Evolutionary conservation across 2,113 vertebrate genomes (phyloP), one percentile per base, ranked within the genome.

Genomic region (Vidua macroura): DNA sequence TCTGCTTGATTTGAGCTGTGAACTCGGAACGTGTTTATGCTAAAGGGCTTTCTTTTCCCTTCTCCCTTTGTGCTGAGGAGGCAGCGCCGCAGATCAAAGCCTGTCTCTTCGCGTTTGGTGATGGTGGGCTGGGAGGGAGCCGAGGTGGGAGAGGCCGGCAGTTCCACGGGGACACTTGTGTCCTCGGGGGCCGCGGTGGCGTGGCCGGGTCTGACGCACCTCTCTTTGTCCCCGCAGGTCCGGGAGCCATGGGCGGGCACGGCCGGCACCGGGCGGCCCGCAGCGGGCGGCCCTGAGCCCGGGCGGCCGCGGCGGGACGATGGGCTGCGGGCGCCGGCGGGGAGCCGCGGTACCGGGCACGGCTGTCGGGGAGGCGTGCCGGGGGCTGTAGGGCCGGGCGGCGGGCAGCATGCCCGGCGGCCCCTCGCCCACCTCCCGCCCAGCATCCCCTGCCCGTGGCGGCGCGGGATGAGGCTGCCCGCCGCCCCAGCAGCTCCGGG

Each of bases 1-100:
- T 96, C 94, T 91, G 94, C 94, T 83, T 92, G 95, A 67, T 87
- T 96, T 93, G 92, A 92, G 92, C 96, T 93, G 95, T 46, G 95
- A 95, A 90, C 95, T 95, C 30, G 78, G 37, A 88, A 78, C 59
- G 75, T 95, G 92, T 95, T 96, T 88, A 94, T 94, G 94, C 96
- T 90, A 77, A 88, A 92, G 96, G 96, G 94, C 93, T 87, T 96
- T 94, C 87, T 93, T 86, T 90, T 73, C 49, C 74, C 72, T 48
- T 52, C 83, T 81, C 91, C 35, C 49, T 81, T 82, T 91, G 93
- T 83, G 89, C 95, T 84, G 88, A 90, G 74, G 93, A 90, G 93
- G 94, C 94, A 95, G 95, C 21, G 16, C 92, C 8, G 11, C 35
- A 86, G 91, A 90, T 90, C 96, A 92, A 87, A 94, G 93, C 87